Percentiles rank a stretch among this genome's conserved stretches.
phyloP scores from a whole-genome alignment of 1,140 invertebrate genomes.

The Pemphigus obesinymphae region DNA sequence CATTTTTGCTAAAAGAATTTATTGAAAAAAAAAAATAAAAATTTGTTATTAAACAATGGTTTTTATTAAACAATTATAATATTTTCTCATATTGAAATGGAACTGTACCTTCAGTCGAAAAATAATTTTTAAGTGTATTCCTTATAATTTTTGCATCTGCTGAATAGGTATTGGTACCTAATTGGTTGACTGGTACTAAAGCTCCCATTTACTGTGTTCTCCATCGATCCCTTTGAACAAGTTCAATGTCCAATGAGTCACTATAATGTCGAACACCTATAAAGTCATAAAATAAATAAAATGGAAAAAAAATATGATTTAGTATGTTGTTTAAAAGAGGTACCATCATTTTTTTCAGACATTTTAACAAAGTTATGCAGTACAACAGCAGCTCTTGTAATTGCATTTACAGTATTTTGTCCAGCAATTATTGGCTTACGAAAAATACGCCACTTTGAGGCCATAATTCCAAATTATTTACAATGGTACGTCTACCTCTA shows the following conservation, averaged over 20 bases:
- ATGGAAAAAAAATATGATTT: background rate
- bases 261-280: background rate
- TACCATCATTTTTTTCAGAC: background rate
- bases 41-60: no score
- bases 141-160: background rate
- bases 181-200: background rate
- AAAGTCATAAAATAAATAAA: background rate
- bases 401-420: background rate
- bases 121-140: background rate
- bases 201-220: background rate
- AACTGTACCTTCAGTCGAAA: background rate
- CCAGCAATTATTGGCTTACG: background rate
- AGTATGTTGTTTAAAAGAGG: background rate
- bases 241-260: background rate
- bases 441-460: conserved; percentile 49
- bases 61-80: background rate
- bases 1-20: no score
- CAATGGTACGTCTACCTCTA: background rate
- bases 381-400: background rate
- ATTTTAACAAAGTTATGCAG: background rate
- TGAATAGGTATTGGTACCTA: background rate
- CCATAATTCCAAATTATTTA: background rate
- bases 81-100: background rate
- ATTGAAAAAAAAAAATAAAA: no score
- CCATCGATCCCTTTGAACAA: background rate